Evolutionary conservation across 1,140 invertebrate species (phyloP).

Genomic region (Phenacoccus solenopsis): DNA sequence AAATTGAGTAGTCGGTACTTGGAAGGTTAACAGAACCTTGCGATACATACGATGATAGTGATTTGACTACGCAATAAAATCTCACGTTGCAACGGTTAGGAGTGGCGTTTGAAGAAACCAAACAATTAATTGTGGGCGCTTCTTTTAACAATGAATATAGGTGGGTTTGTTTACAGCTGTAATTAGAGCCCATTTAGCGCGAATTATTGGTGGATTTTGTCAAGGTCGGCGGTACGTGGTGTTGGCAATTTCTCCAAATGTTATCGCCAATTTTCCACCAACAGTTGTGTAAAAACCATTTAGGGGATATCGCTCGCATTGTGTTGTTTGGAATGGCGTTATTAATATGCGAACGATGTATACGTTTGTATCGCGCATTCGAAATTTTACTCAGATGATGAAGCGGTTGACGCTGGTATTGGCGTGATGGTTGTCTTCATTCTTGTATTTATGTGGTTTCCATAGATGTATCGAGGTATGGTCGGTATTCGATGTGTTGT

Average conservation of each 20-base stretch:
- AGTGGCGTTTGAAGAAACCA: neutral
- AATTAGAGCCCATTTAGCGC: neutral
- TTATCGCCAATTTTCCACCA: too few species aligned
- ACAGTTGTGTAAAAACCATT: too few species aligned
- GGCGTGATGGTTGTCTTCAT: too few species aligned
- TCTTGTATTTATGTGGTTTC: too few species aligned
- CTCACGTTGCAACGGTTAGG: neutral
- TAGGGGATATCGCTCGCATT: too few species aligned
- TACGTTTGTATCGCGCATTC: neutral
- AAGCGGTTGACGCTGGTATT: too few species aligned
- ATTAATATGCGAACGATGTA: neutral
- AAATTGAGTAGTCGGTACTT: too few species aligned
- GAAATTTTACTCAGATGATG: too few species aligned
- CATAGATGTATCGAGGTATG: too few species aligned
- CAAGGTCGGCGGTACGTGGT: neutral
- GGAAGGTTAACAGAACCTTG: conserved; percentile 1
- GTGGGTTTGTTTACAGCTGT: neutral
- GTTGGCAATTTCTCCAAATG: too few species aligned
- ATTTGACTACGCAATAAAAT: neutral
- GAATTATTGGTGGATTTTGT: neutral
- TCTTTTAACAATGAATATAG: neutral
- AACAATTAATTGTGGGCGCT: conserved; percentile 1
- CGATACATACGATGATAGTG: neutral
- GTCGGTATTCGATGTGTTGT: too few species aligned
- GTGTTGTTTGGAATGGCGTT: neutral